Conservation (phyloP, 2,797 vertebrate species). For the Rhabdophis nuchalis region DNA sequence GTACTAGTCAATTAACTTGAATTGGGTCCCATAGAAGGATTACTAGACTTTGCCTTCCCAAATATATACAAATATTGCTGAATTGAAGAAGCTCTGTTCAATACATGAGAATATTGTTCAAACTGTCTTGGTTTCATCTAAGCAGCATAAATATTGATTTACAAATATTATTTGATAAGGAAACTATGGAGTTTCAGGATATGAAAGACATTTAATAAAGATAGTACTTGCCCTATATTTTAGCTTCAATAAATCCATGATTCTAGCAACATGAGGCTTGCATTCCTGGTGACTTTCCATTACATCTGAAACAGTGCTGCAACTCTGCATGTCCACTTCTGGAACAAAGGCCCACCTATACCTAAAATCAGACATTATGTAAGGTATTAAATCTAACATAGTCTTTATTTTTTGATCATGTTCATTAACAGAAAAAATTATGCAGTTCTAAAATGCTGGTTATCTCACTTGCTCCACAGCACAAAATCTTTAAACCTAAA, state of each 20-base stretch:
- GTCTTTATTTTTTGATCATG: neutral
- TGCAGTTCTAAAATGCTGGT: neutral
- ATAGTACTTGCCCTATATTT: conserved; percentile 78
- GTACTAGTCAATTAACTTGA: neutral
- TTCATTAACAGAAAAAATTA: neutral
- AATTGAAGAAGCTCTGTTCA: neutral
- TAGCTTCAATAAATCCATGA: conserved; percentile 81
- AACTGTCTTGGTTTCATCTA: neutral
- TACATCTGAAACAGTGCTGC: conserved; percentile 72
- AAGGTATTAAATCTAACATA: neutral
- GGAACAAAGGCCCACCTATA: conserved; percentile 98
- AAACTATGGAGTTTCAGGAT: neutral
- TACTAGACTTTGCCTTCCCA: neutral
- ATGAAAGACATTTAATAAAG: neutral
- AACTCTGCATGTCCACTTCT: conserved; percentile 84
- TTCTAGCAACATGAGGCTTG: conserved; percentile 81
- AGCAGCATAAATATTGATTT: neutral
- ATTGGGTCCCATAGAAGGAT: neutral
- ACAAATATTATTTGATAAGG: neutral
- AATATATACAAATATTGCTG: neutral
- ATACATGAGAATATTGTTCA: neutral
- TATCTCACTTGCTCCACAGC: neutral
- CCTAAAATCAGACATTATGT: conserved; percentile 66
- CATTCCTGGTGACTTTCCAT: conserved; percentile 85
- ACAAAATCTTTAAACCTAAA: neutral